Evolutionary conservation across 2,113 vertebrate genomes (phyloP).

Genomic region (Anguilla japonica): DNA sequence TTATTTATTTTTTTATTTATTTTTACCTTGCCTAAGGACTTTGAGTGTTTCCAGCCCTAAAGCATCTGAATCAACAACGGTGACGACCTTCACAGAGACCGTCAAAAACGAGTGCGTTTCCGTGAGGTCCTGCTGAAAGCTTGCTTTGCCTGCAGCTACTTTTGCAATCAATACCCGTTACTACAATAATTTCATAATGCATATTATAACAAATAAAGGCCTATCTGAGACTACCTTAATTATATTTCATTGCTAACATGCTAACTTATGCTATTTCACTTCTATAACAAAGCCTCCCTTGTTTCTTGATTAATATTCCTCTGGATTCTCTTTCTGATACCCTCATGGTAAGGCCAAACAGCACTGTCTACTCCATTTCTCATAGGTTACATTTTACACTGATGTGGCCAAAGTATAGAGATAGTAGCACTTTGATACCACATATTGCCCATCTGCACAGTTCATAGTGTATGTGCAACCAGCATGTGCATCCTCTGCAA

Average conservation of each 20-base stretch:
- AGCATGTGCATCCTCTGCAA: too few species aligned
- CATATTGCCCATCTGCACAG: too few species aligned
- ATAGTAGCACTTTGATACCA: too few species aligned
- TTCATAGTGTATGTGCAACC: too few species aligned
- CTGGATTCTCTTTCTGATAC: slow-evolving; percentile 37
- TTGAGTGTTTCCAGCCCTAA: slow-evolving; percentile 20
- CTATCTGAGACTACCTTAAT: background rate
- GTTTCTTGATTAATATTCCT: background rate
- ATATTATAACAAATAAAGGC: background rate
- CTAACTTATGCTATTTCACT: slow-evolving; percentile 9
- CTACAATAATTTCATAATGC: background rate
- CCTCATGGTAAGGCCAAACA: slow-evolving; percentile 22
- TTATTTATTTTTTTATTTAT: background rate
- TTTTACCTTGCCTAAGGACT: slow-evolving; percentile 14
- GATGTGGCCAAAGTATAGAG: background rate
- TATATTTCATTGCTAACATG: background rate
- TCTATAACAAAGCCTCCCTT: background rate
- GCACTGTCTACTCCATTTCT: background rate
- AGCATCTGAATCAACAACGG: background rate
- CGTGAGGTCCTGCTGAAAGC: background rate
- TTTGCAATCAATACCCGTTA: background rate
- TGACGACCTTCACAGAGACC: background rate
- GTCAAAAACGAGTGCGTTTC: background rate
- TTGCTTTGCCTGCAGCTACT: background rate
- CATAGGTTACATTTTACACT: slow-evolving; percentile 39